These are phyloP conservation scores for Callochromis pleurospilus DNA, from an alignment of 2,113 vertebrate genomes.

Conservation along the genomic window DNA sequence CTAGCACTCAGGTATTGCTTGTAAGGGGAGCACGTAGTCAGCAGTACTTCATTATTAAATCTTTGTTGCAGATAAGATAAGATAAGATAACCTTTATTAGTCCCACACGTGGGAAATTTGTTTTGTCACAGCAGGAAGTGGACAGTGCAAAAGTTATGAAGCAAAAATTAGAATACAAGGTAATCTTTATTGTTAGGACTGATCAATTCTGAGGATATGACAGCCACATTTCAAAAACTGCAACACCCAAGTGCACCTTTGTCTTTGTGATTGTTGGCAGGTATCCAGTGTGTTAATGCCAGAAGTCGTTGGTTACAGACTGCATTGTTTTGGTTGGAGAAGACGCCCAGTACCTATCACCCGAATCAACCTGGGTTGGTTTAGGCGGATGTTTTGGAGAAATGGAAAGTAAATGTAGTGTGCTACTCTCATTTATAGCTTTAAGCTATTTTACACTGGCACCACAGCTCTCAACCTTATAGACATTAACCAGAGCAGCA, in stretches of 20 bases:
- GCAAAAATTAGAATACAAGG: no score
- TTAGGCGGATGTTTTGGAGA: not conserved
- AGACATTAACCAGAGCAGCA: not conserved
- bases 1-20: not conserved
- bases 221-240: not conserved
- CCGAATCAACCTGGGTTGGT: not conserved
- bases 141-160: no score
- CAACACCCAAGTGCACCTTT: not conserved
- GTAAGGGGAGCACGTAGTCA: no score
- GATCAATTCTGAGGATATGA: not conserved
- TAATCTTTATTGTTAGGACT: not conserved
- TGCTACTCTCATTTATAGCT: not conserved
- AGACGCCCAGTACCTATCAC: not conserved
- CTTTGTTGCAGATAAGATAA: not conserved
- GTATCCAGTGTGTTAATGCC: not conserved
- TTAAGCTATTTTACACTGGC: not conserved
- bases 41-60: not conserved
- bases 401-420: not conserved
- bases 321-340: not conserved
- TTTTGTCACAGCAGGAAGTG: no score
- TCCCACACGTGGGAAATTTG: no score
- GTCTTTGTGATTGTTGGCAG: not conserved
- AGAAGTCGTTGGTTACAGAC: not conserved
- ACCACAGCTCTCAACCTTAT: not conserved
- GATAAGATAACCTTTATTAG: no score